A percentile compares a stretch with the other conserved stretches of the same genome.
These are phyloP conservation scores for Actinemys pallida DNA, from an alignment of 2,113 vertebrate genomes.

Conservation along the genomic window DNA sequence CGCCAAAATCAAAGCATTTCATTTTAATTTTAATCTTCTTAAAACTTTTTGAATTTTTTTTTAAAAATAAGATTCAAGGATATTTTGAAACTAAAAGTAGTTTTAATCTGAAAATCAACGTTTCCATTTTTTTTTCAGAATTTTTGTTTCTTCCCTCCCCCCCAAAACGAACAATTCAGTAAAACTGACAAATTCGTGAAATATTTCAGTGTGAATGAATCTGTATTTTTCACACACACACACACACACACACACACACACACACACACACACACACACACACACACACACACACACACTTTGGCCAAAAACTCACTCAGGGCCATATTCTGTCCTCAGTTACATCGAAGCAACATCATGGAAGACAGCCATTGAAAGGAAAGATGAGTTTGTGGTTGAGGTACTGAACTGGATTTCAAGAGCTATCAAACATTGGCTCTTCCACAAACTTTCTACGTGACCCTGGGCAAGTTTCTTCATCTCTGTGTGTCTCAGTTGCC, in stretches of 20 bases:
- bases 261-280: not conserved
- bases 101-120: not conserved
- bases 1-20: not conserved
- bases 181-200: not conserved
- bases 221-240: not conserved
- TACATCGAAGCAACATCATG: not conserved
- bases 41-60: not conserved
- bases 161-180: not conserved
- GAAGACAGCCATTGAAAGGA: accelerated
- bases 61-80: not conserved
- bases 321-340: not conserved
- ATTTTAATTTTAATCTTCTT: not conserved
- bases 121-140: not conserved
- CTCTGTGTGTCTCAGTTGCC: not conserved
- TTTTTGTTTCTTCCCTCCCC: not conserved
- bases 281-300: not conserved
- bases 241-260: not conserved
- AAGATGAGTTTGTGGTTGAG: accelerated
- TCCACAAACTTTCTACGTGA: not conserved
- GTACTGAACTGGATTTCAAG: not conserved
- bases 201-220: not conserved
- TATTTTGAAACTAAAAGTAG: not conserved
- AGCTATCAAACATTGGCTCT: not conserved
- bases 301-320: not conserved
- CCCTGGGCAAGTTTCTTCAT: not conserved